Evolutionary conservation across 1,140 invertebrate species (phyloP).

Genomic region (Sminthurides bifidus): DNA sequence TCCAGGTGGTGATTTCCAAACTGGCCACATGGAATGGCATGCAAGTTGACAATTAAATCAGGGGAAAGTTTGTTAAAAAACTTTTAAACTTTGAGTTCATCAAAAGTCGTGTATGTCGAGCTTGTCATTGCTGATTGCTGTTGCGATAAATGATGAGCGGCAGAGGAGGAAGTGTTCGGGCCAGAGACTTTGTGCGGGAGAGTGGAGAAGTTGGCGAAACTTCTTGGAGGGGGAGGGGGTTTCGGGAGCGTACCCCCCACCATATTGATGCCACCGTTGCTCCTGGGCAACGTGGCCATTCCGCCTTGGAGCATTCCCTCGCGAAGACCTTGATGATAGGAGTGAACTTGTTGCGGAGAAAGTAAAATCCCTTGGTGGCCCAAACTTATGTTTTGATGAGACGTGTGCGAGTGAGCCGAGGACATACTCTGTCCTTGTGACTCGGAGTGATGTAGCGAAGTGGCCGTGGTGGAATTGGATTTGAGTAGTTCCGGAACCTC

Average conservation of each 20-base stretch:
- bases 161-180: background rate
- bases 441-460: conserved; percentile 20
- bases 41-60: too few relatives aligned
- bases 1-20: too few relatives aligned
- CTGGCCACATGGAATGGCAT: too few relatives aligned
- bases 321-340: conserved; percentile 4
- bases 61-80: too few relatives aligned
- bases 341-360: conserved; percentile 12
- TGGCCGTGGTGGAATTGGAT: conserved; percentile 26
- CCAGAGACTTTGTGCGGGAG: conserved; percentile 18
- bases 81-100: conserved; percentile 19
- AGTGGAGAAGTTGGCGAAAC: conserved; percentile 21
- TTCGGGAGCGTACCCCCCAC: background rate
- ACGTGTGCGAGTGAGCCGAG: conserved; percentile 8
- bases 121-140: background rate
- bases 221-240: conserved; percentile 18
- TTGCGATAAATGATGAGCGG: background rate
- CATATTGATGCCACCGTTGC: conserved; percentile 15
- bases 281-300: conserved; percentile 22
- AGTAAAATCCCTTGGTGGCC: conserved; percentile 17
- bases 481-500: conserved; percentile 31
- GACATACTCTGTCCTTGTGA: conserved; percentile 5
- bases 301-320: conserved; percentile 9
- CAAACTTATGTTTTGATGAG: conserved; percentile 9
- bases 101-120: conserved; percentile 7